Evolutionary conservation across 30 jellyfish, hydroid and myxozoan genomes (phyloP).

Genomic region (Turritopsis rubra): DNA sequence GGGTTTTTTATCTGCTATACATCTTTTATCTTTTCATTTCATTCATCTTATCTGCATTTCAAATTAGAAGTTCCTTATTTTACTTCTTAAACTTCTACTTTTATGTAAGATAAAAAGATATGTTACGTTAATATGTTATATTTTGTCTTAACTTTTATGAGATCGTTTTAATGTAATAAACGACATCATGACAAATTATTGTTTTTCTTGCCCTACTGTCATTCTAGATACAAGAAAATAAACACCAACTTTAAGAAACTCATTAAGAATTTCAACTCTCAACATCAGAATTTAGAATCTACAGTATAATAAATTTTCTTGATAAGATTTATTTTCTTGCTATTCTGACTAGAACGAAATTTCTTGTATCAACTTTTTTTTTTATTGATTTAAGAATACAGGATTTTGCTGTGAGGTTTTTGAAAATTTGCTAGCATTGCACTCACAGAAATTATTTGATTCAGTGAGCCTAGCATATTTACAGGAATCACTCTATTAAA

Average conservation of each 20-base stretch:
- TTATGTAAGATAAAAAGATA: background rate
- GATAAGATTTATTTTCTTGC: background rate
- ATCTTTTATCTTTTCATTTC: background rate
- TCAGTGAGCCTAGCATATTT: slow-evolving; percentile 18
- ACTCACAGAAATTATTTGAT: slow-evolving; percentile 3
- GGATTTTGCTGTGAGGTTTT: slow-evolving; percentile 1
- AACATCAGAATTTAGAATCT: background rate
- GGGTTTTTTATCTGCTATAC: background rate
- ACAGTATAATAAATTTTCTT: background rate
- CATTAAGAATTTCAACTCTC: background rate
- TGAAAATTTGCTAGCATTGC: slow-evolving; percentile 10
- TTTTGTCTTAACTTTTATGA: background rate
- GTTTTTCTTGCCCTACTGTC: background rate
- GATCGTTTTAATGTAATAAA: background rate
- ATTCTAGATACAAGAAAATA: background rate
- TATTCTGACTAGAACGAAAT: background rate
- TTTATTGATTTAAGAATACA: background rate
- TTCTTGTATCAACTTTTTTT: background rate
- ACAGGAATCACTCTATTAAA: slow-evolving; percentile 12
- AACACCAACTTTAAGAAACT: background rate
- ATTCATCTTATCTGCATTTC: background rate
- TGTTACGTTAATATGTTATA: background rate
- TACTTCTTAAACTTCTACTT: background rate
- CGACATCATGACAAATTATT: background rate
- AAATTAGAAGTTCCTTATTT: background rate